phyloP scores from a whole-genome alignment of 2,888 invertebrate species.

The Eumerus sabulonum region DNA sequence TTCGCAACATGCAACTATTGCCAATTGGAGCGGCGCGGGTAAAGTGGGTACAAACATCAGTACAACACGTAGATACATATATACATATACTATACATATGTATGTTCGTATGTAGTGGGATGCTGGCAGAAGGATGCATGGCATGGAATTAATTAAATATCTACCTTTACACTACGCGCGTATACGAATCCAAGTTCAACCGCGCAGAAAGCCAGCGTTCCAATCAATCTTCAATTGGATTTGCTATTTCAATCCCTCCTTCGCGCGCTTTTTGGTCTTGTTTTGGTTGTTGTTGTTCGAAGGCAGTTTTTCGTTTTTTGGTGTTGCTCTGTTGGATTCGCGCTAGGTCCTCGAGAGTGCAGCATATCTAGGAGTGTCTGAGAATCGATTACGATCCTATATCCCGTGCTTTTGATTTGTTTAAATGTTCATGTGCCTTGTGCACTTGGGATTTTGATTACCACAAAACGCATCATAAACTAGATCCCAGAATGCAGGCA shows the following conservation, averaged over 20 bases:
- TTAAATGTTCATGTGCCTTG: conserved; percentile 42
- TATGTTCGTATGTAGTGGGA: conserved; percentile 1
- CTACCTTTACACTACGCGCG: conserved; percentile 62
- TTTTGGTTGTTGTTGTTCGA: background rate
- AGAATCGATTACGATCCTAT: conserved; percentile 38
- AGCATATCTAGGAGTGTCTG: background rate
- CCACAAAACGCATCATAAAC: conserved; percentile 33
- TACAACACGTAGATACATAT: no score
- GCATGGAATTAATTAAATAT: conserved; percentile 67
- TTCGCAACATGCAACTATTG: conserved; percentile 54
- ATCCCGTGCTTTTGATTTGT: conserved; percentile 43
- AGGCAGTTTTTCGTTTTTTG: conserved; percentile 2
- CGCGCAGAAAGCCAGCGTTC: conserved; percentile 63
- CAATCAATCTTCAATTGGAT: conserved; percentile 67
- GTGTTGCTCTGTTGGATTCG: conserved; percentile 7
- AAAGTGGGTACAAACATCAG: no score
- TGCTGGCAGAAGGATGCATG: conserved; percentile 50
- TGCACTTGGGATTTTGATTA: conserved; percentile 41
- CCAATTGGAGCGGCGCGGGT: conserved; percentile 50
- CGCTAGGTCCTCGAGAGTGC: background rate
- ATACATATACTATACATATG: no score
- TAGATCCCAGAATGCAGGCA: conserved; percentile 23
- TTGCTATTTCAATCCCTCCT: conserved; percentile 15
- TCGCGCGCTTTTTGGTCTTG: background rate
- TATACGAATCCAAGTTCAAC: conserved; percentile 63